Evolutionary conservation across 2,113 vertebrate genomes (phyloP).

Genomic region (Sapayoa aenigma): DNA sequence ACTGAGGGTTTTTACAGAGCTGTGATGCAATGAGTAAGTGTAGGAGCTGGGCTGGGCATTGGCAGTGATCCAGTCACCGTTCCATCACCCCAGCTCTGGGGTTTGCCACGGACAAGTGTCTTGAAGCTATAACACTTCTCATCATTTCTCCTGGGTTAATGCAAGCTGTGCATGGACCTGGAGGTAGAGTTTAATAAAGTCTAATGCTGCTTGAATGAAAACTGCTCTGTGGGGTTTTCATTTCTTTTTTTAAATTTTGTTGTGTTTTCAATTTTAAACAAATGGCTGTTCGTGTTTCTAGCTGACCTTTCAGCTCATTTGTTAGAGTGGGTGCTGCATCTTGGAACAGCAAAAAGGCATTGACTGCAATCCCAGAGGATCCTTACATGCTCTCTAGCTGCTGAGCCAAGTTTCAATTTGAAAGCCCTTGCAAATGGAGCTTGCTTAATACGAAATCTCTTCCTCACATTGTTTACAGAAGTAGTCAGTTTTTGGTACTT

Average conservation of each 20-base stretch:
- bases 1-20: background rate
- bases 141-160: background rate
- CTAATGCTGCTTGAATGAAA: background rate
- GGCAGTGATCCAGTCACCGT: background rate
- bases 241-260: background rate
- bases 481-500: constrained; percentile 6
- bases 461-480: constrained; percentile 4
- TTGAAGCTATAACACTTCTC: background rate
- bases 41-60: background rate
- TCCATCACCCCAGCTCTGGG: background rate
- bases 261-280: background rate
- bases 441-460: background rate
- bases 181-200: background rate
- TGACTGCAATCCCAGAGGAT: background rate
- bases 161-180: background rate
- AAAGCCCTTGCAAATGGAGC: background rate
- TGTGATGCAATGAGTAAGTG: background rate
- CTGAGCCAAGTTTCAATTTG: constrained; percentile 20
- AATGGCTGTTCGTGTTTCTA: background rate
- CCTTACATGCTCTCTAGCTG: background rate
- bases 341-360: constrained; percentile 3
- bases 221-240: background rate
- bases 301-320: constrained; percentile 46
- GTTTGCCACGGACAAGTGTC: background rate
- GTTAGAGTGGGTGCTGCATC: constrained; percentile 20